Evolutionary conservation across 2,113 vertebrate species (phyloP).

Genomic region (Erythrolamprus reginae): DNA sequence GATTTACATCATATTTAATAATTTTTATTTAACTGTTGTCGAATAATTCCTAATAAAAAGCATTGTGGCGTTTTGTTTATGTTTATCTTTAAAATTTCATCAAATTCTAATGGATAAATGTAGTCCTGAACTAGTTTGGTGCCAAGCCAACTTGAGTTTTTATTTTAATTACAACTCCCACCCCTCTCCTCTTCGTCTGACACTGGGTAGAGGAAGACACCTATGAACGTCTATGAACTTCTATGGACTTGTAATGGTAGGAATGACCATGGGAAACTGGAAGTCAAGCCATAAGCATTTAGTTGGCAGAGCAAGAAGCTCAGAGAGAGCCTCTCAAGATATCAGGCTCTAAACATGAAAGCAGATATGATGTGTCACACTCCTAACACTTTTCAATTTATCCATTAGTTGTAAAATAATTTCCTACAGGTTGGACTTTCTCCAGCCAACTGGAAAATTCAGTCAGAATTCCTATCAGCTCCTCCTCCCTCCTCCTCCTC

Average conservation of each 20-base stretch:
- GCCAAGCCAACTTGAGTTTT: neutral
- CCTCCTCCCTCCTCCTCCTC: neutral
- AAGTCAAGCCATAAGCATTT: neutral
- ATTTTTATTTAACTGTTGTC: too few relatives aligned
- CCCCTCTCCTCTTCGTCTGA: neutral
- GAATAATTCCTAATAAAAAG: too few relatives aligned
- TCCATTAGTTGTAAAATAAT: neutral
- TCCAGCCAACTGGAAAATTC: neutral
- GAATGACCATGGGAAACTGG: neutral
- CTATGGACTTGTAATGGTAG: neutral
- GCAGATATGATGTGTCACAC: neutral
- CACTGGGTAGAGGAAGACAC: neutral
- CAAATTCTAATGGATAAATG: neutral
- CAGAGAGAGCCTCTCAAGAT: neutral
- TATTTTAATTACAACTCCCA: neutral
- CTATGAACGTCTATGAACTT: neutral
- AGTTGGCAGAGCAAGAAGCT: neutral
- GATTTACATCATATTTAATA: too few relatives aligned
- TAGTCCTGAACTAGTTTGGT: neutral
- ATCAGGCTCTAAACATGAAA: neutral
- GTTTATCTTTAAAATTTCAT: too few relatives aligned
- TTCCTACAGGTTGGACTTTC: too few relatives aligned
- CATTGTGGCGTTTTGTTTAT: too few relatives aligned
- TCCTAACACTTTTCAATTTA: neutral
- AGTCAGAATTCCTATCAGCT: neutral